phyloP scores from a whole-genome alignment of 2,888 invertebrate genomes.

The Netelia inedita region DNA sequence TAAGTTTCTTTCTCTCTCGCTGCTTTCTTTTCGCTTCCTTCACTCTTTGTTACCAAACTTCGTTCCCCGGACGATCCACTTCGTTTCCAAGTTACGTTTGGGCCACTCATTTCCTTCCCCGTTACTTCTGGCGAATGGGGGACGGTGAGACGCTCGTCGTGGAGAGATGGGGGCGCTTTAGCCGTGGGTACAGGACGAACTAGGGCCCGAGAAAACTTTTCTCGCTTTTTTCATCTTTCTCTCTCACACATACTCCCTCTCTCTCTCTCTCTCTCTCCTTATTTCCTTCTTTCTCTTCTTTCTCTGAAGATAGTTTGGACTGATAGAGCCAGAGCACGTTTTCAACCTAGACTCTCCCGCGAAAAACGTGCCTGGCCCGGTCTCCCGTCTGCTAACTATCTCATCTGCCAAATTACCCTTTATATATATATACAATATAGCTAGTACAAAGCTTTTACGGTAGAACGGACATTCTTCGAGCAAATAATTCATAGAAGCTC shows the following conservation, averaged over 20 bases:
- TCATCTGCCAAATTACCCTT: conserved; percentile 60
- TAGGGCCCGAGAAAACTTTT: conserved; percentile 53
- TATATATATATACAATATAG: conserved; percentile 1
- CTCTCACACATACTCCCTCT: conserved; percentile 6
- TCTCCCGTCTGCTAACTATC: conserved; percentile 57
- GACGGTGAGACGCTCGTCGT: conserved; percentile 50
- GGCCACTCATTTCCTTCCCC: conserved; percentile 63
- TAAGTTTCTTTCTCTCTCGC: conserved; percentile 49
- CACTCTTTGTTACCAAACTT: conserved; percentile 65
- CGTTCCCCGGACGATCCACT: conserved; percentile 62
- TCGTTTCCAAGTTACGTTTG: conserved; percentile 67
- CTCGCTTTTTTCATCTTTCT: conserved; percentile 61
- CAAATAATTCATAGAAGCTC: conserved; percentile 50
- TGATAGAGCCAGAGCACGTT: conserved; percentile 55
- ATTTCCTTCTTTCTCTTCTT: conserved; percentile 23
- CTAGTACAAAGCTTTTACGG: neutral
- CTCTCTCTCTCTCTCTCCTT: conserved; percentile 15
- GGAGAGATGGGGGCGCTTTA: conserved; percentile 46
- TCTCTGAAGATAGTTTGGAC: conserved; percentile 22
- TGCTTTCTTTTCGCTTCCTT: conserved; percentile 30
- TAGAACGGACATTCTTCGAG: conserved; percentile 14
- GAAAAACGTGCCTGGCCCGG: conserved; percentile 53
- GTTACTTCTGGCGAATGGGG: conserved; percentile 50
- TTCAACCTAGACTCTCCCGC: conserved; percentile 55
- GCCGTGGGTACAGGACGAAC: conserved; percentile 13